phyloP scores from a whole-genome alignment of 1,140 invertebrate genomes.

The Holotrichia oblita region DNA sequence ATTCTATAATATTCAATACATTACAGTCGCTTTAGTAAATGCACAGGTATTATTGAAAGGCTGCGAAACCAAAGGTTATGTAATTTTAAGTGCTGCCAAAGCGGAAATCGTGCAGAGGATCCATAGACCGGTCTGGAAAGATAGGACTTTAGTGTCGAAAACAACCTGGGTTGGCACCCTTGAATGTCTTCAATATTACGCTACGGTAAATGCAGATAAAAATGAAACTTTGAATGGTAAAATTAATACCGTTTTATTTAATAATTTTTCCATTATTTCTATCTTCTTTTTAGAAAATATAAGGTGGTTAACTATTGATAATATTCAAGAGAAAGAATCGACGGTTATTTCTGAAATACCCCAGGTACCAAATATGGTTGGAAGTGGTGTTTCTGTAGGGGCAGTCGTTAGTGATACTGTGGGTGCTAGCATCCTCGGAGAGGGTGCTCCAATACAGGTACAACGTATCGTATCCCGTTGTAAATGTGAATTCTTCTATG shows the following conservation, averaged over 20 bases:
- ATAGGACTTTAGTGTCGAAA: conserved; percentile 89
- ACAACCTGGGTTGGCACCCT: conserved; percentile 94
- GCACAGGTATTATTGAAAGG: conserved; percentile 96
- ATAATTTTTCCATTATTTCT: neutral
- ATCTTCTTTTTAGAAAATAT: conserved; percentile 77
- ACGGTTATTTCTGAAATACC: conserved; percentile 78
- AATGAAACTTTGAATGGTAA: conserved; percentile 66
- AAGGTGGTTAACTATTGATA: conserved; percentile 94
- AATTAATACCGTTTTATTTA: conserved; percentile 43
- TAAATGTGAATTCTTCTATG: conserved; percentile 98
- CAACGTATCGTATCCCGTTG: conserved; percentile 97
- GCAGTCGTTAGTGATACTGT: conserved; percentile 94
- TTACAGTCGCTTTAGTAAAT: conserved; percentile 91
- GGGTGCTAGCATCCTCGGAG: conserved; percentile 75
- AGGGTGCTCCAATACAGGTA: conserved; percentile 66
- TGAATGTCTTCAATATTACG: conserved; percentile 99
- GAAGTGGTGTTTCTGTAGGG: conserved; percentile 95
- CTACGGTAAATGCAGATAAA: conserved; percentile 87
- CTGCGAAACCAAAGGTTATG: conserved; percentile 95
- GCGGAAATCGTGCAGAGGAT: conserved; percentile 91
- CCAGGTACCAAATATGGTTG: conserved; percentile 86
- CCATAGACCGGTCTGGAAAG: conserved; percentile 92
- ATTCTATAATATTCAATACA: neutral
- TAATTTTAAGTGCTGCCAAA: conserved; percentile 95
- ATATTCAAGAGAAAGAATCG: conserved; percentile 88